phyloP scores from a whole-genome alignment of 2,888 invertebrate species.

The Rhingia campestris region DNA sequence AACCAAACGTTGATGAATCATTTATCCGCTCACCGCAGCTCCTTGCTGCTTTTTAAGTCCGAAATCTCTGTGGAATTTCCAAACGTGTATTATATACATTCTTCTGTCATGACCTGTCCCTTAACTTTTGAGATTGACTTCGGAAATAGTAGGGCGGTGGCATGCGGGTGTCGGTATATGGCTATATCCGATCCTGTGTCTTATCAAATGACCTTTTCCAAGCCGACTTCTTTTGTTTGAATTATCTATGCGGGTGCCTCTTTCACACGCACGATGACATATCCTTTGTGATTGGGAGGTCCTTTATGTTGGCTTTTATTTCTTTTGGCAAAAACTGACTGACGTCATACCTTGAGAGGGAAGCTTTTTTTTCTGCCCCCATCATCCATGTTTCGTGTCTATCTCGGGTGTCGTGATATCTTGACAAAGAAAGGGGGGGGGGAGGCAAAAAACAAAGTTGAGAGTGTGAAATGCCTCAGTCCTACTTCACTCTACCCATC shows the following conservation, averaged over 20 bases:
- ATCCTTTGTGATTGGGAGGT: not conserved
- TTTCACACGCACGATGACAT: constrained; percentile 37
- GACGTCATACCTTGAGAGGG: constrained; percentile 41
- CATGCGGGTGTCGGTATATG: not conserved
- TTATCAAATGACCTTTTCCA: constrained; percentile 41
- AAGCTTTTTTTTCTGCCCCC: constrained; percentile 28
- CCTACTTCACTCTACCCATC: constrained; percentile 40
- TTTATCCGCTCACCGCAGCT: not conserved
- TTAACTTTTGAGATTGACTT: constrained; percentile 23
- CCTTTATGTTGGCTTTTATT: not conserved
- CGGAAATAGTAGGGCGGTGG: not conserved
- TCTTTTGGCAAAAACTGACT: not conserved
- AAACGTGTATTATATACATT: not conserved
- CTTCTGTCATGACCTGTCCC: constrained; percentile 43
- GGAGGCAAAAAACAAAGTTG: constrained; percentile 2
- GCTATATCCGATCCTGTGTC: not conserved
- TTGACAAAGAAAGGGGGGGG: too few relatives aligned
- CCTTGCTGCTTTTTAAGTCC: not conserved
- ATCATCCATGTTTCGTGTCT: not conserved
- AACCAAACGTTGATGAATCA: constrained; percentile 30
- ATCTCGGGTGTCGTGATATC: not conserved
- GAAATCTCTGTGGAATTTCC: constrained; percentile 16
- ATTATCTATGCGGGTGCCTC: constrained; percentile 12
- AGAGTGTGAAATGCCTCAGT: constrained; percentile 20
- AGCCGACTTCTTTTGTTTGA: constrained; percentile 4